phyloP scores from a whole-genome alignment of 2,888 invertebrate genomes.

The Hypercompe scribonia region DNA sequence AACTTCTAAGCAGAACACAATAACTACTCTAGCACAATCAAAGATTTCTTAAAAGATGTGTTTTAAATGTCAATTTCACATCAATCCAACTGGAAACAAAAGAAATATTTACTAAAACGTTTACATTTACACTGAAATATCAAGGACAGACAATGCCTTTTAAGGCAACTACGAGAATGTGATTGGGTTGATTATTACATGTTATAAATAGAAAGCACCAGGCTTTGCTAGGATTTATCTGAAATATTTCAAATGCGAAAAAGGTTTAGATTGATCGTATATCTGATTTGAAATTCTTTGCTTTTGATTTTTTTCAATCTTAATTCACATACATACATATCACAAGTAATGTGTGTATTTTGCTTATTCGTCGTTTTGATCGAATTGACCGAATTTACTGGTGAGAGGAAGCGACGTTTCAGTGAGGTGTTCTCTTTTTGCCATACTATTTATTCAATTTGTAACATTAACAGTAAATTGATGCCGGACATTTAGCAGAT shows the following conservation, averaged over 20 bases:
- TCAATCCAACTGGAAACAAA: background rate
- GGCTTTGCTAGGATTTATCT: constrained; percentile 1
- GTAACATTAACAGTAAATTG: background rate
- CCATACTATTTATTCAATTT: no score
- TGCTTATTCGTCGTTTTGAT: no score
- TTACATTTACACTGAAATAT: background rate
- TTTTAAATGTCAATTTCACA: background rate
- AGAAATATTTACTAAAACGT: background rate
- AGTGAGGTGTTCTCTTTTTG: no score
- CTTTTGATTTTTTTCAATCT: background rate
- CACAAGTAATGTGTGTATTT: no score
- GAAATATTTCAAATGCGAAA: background rate
- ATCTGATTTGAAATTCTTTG: background rate
- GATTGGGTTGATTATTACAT: background rate
- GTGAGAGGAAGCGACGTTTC: no score
- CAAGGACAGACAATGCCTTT: constrained; percentile 12
- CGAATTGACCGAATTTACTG: no score
- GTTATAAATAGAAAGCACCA: constrained; percentile 7
- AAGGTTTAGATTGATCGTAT: background rate
- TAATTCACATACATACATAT: background rate
- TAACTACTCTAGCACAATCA: background rate
- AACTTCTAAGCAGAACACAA: background rate
- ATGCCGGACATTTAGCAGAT: background rate
- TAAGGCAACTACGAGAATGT: constrained; percentile 5
- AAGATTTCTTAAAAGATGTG: background rate